Evolutionary conservation across 2,797 vertebrate genomes (phyloP).

Genomic region (Tenualosa ilisha): DNA sequence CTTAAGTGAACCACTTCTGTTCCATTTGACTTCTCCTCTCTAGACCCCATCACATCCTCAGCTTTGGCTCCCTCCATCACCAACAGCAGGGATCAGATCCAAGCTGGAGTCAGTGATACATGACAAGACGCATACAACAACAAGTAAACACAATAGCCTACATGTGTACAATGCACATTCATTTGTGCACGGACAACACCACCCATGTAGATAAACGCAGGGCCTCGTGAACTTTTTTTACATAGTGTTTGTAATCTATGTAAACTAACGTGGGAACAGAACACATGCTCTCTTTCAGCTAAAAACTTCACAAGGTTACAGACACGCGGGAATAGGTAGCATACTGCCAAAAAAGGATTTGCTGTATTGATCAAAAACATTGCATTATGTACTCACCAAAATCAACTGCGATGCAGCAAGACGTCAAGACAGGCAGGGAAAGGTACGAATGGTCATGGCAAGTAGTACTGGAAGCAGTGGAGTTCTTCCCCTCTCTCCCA

Average conservation of each 20-base stretch:
- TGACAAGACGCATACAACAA: background rate
- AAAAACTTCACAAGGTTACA: background rate
- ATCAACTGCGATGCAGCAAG: background rate
- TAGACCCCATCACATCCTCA: slow-evolving; percentile 30
- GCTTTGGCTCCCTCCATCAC: slow-evolving; percentile 38
- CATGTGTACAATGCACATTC: background rate
- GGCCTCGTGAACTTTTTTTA: background rate
- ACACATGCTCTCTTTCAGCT: background rate
- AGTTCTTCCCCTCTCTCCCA: background rate
- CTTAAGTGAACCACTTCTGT: slow-evolving; percentile 72
- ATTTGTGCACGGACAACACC: background rate
- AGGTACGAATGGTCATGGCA: background rate
- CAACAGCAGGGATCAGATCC: background rate
- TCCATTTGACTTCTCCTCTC: slow-evolving; percentile 31
- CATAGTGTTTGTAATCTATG: background rate
- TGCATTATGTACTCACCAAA: background rate
- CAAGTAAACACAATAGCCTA: background rate
- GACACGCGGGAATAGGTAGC: background rate
- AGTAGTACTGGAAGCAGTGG: background rate
- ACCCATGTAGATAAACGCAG: background rate
- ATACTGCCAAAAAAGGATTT: background rate
- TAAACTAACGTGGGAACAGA: background rate
- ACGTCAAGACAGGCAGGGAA: slow-evolving; percentile 6
- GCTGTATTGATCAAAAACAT: background rate
- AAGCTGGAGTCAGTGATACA: background rate